Conservation (phyloP, 2,888 invertebrate species). For the Amiota communis region DNA sequence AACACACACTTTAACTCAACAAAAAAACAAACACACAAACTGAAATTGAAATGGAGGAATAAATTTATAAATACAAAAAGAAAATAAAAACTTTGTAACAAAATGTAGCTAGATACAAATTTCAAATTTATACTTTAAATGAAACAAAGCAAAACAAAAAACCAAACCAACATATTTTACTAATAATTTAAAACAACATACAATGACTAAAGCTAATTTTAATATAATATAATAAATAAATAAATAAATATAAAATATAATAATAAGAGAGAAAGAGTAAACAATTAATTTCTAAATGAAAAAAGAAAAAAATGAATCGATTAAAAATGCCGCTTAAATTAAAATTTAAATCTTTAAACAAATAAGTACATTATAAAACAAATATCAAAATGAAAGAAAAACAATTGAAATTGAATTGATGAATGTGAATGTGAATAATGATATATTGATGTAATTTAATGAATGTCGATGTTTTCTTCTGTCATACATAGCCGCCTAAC, state of each 20-base stretch:
- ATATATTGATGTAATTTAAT: neutral
- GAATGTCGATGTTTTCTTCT: slow-evolving; percentile 27
- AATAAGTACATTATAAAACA: neutral
- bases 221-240: slow-evolving; percentile 4
- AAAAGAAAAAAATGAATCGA: no score
- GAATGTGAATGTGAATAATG: neutral
- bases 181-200: slow-evolving; percentile 27
- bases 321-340: no score
- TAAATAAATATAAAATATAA: neutral
- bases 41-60: slow-evolving; percentile 27
- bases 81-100: slow-evolving; percentile 34
- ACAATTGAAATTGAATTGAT: neutral
- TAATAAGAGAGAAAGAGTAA: no score
- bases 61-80: slow-evolving; percentile 18
- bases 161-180: slow-evolving; percentile 39
- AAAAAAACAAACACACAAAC: neutral
- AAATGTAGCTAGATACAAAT: slow-evolving; percentile 62
- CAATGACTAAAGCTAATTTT: slow-evolving; percentile 3
- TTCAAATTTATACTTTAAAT: slow-evolving; percentile 56
- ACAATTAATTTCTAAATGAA: no score
- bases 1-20: neutral
- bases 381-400: neutral
- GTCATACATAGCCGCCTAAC: neutral
- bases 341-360: neutral
- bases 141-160: no score